Percentiles rank a stretch among this genome's conserved stretches.
Conservation (phyloP, 2,888 invertebrate species). For the Trichopoda pennipes region DNA sequence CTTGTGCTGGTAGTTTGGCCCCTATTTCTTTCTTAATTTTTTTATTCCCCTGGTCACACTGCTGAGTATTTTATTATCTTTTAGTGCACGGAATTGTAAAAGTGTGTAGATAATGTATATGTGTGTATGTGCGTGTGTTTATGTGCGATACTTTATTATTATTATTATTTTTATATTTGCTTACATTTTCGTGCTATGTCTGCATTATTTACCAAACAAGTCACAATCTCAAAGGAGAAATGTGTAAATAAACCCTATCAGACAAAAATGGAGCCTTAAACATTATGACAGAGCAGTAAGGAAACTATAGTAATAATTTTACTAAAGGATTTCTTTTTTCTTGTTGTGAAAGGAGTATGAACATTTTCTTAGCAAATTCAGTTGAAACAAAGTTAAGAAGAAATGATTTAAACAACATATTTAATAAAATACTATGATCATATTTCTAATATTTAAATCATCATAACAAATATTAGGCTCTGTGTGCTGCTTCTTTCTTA, state of each 20-base stretch:
- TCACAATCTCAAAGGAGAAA: constrained; percentile 50
- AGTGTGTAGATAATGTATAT: background rate
- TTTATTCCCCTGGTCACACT: background rate
- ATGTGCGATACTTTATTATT: too few relatives aligned
- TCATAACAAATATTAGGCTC: too few relatives aligned
- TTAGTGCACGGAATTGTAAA: constrained; percentile 1
- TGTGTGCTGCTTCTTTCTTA: too few relatives aligned
- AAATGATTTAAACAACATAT: too few relatives aligned
- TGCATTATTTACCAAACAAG: constrained; percentile 65
- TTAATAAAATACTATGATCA: too few relatives aligned
- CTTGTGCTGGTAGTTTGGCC: background rate
- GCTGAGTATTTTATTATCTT: constrained; percentile 13
- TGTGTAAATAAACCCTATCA: constrained; percentile 38
- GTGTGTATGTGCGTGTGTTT: background rate
- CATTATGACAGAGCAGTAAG: background rate
- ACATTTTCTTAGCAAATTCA: background rate
- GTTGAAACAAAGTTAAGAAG: background rate
- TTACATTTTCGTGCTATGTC: constrained; percentile 61
- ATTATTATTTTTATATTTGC: constrained; percentile 22
- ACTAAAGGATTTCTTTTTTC: background rate
- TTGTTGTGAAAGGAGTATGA: background rate
- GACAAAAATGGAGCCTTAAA: constrained; percentile 1
- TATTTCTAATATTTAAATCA: too few relatives aligned
- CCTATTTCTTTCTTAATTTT: constrained; percentile 10
- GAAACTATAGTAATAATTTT: background rate